These are phyloP conservation scores for Lagodon rhomboides DNA, from an alignment of 2,797 vertebrate species.

Conservation along the genomic window DNA sequence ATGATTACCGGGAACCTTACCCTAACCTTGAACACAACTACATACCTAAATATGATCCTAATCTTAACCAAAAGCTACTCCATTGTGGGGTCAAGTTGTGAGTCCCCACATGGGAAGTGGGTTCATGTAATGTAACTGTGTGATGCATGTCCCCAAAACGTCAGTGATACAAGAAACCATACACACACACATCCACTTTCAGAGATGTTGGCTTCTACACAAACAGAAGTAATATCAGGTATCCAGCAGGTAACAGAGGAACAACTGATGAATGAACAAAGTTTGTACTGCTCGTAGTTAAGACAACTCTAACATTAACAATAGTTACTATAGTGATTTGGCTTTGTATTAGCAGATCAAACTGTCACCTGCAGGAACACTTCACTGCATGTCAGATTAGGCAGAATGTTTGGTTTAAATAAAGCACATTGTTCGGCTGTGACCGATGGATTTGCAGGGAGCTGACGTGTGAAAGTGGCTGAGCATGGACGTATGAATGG, in stretches of 20 bases:
- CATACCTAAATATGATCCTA: background rate
- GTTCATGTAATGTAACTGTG: background rate
- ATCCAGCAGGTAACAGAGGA: constrained; percentile 19
- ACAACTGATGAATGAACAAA: constrained; percentile 30
- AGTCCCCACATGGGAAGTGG: background rate
- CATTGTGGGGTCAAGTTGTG: background rate
- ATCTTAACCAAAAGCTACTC: background rate
- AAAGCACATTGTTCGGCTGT: constrained; percentile 65
- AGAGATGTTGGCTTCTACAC: background rate
- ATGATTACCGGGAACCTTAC: too few relatives aligned
- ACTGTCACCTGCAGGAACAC: constrained; percentile 59
- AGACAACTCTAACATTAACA: constrained; percentile 45
- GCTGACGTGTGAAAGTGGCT: constrained; percentile 69
- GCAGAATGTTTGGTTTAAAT: constrained; percentile 66
- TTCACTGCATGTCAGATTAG: constrained; percentile 58
- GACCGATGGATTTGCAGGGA: constrained; percentile 67
- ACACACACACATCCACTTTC: background rate
- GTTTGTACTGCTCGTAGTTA: constrained; percentile 41
- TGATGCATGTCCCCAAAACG: constrained; percentile 1
- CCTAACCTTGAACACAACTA: too few relatives aligned
- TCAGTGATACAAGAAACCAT: background rate
- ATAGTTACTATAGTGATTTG: constrained; percentile 57
- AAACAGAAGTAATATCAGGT: background rate
- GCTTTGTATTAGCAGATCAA: constrained; percentile 48
- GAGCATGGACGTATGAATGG: constrained; percentile 65